Evolutionary conservation across 2,888 invertebrate species (phyloP).

Genomic region (Thymelicus lineola): DNA sequence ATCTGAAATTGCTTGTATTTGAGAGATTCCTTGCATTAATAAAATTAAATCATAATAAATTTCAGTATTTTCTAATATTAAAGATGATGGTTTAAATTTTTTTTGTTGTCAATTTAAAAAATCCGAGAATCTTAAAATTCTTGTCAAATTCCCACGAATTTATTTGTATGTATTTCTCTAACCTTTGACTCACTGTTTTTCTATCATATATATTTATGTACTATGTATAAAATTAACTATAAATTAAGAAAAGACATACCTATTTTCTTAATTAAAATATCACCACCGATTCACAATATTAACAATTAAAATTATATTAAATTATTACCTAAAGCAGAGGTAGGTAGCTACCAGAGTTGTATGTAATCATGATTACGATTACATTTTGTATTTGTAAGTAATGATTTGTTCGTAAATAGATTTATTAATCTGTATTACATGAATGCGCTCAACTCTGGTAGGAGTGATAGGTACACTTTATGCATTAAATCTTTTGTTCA

Average conservation of each 20-base stretch:
- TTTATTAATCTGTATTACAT: too few species aligned
- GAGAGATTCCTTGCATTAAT: too few species aligned
- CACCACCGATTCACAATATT: slow-evolving; percentile 43
- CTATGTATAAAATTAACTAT: slow-evolving; percentile 27
- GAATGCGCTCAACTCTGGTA: too few species aligned
- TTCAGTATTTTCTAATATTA: too few species aligned
- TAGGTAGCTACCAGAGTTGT: not conserved
- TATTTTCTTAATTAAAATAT: slow-evolving; percentile 42
- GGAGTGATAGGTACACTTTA: not conserved
- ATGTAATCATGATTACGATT: too few species aligned
- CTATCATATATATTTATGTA: not conserved
- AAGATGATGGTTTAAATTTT: too few species aligned
- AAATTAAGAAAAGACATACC: slow-evolving; percentile 39
- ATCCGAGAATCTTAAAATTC: not conserved
- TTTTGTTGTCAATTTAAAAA: not conserved
- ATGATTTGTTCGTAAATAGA: too few species aligned
- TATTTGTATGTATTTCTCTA: not conserved
- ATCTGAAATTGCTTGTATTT: too few species aligned
- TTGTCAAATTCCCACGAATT: slow-evolving; percentile 5
- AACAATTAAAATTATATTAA: slow-evolving; percentile 3
- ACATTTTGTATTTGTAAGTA: too few species aligned
- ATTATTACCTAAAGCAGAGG: not conserved
- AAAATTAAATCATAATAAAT: too few species aligned
- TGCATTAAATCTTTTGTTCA: not conserved
- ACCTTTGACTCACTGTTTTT: slow-evolving; percentile 17